Conservation (phyloP, 2,888 invertebrate species). For the Gisinianus flammeolus region DNA sequence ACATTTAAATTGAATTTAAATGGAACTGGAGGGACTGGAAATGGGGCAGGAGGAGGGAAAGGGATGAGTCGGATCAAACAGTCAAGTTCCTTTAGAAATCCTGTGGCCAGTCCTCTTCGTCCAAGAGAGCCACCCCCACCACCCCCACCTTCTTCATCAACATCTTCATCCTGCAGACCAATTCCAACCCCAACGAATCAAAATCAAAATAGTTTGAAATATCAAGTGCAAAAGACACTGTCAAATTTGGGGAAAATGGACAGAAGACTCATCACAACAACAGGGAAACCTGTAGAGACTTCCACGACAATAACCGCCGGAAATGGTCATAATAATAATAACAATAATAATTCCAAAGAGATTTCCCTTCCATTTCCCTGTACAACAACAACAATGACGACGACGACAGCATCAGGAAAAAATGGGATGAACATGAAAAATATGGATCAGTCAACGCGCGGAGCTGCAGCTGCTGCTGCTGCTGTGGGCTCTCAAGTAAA, state of each 20-base stretch:
- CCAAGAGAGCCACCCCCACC: slow-evolving; percentile 59
- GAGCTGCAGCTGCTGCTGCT: background rate
- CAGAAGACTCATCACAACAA: too few relatives aligned
- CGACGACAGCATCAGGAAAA: background rate
- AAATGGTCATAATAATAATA: background rate
- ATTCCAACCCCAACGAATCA: background rate
- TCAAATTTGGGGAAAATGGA: slow-evolving; percentile 5
- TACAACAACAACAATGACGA: background rate
- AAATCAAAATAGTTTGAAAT: background rate
- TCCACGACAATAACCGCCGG: background rate
- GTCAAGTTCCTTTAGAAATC: slow-evolving; percentile 61
- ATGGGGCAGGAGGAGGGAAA: slow-evolving; percentile 61
- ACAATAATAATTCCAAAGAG: background rate
- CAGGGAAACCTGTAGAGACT: background rate
- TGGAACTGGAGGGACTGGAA: slow-evolving; percentile 63
- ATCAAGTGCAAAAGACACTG: slow-evolving; percentile 24
- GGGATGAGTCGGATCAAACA: slow-evolving; percentile 51
- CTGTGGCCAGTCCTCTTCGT: slow-evolving; percentile 62
- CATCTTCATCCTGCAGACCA: background rate
- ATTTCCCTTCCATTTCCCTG: background rate
- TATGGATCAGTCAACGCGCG: background rate
- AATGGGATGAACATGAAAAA: background rate
- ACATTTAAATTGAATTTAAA: slow-evolving; percentile 54
- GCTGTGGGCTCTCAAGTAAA: background rate
- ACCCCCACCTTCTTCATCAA: slow-evolving; percentile 45